Evolutionary conservation across 2,113 vertebrate genomes (phyloP).

Genomic region (Smithornis capensis): DNA sequence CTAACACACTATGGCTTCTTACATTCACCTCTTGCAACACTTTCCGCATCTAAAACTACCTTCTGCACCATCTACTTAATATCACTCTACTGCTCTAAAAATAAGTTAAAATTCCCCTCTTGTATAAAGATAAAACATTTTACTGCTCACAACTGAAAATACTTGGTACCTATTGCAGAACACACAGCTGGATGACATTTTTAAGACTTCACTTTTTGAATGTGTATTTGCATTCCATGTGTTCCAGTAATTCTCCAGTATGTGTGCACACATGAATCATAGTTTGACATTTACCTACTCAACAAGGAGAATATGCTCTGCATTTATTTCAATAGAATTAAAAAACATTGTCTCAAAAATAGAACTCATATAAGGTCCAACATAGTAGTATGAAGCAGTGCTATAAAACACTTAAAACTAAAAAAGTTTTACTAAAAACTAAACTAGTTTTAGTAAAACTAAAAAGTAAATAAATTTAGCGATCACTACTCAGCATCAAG

Average conservation of each 20-base stretch:
- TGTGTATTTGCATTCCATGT: background rate
- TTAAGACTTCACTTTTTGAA: background rate
- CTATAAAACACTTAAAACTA: background rate
- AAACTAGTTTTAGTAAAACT: no score
- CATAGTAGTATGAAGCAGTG: background rate
- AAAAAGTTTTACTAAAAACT: no score
- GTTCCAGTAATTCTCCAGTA: background rate
- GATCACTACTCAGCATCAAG: background rate
- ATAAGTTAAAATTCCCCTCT: conserved; percentile 42
- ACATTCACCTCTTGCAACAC: background rate
- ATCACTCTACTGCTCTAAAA: background rate
- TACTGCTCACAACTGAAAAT: background rate
- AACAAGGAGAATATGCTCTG: background rate
- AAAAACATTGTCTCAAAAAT: background rate
- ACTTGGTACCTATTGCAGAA: background rate
- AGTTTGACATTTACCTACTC: background rate
- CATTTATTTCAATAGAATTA: background rate
- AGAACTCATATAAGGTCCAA: background rate
- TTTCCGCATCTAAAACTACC: background rate
- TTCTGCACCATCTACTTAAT: conserved; percentile 1
- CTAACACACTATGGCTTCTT: conserved; percentile 66
- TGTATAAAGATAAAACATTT: background rate
- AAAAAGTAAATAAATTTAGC: background rate
- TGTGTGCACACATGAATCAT: background rate
- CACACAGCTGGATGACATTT: background rate